Base-by-base conservation (phyloP, 2,113 vertebrate genomes). In the Numida meleagris region DNA sequence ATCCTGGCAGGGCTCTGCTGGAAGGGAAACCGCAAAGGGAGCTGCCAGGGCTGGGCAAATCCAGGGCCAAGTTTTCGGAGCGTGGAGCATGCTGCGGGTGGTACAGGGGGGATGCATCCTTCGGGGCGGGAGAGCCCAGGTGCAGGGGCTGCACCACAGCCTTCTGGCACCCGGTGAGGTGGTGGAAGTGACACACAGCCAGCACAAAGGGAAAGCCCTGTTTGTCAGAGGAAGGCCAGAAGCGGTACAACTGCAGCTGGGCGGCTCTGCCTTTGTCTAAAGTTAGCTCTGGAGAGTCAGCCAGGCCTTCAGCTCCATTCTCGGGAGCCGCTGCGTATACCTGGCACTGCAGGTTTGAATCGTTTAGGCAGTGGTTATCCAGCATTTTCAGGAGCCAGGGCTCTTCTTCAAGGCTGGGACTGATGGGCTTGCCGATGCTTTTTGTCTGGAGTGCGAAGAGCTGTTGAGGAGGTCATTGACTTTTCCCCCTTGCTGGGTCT, bases 161-260 rank as follows among this genome's bases (percentile, higher is more conserved):
- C 50, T 62, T 81, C 20, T 34, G 79, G 70, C 87, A 75, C 77
- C 8, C 4, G 1, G 86, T 2, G 9, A 33, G 42, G 65, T 1
- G 31, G 42, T 96, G 96, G 94, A 96, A 97, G 70, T 95, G 90
- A 94, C 92, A 96, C 79, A n/a, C 2, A 45, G 79, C 88, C 62
- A 23, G 87, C 89, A 94, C 91, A 78, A 92, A 67, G 89, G 95
- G 95, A 90, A 90, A 75, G 86, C 94, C 86, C 81, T 91, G 90
- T 96, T 96, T 93, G 63, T 83, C 31, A 90, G 67, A 93, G 96
- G 78, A 95, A 90, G 62, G 74, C 86, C 85, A 38, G 90, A 82
- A 85, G 89, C 86, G n/a, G 16, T 45, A 33, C 29, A 55, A 33
- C 51, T 72, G 91, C 93, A 91, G 95, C 93, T 93, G 92, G 53